Base-by-base conservation (phyloP, 2,888 invertebrate species). In the Dryobota labecula region DNA sequence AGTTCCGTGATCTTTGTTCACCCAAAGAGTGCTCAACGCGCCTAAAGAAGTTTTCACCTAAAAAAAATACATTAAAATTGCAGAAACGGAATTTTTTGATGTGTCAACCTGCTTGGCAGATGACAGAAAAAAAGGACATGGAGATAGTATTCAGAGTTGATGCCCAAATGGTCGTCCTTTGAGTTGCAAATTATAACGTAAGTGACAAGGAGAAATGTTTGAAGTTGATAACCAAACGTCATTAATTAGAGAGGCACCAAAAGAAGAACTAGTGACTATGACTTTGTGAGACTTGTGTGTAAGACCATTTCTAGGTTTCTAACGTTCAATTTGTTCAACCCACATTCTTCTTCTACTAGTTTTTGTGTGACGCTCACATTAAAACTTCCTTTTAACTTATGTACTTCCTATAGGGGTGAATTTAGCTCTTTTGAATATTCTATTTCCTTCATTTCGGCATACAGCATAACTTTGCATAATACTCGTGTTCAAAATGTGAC, bases 131-230 rank as follows among this genome's bases (percentile, higher is more conserved):
- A n/a, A n/a, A n/a, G n/a, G n/a, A n/a, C n/a, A n/a, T n/a, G 8
- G 81, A 56, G 15, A 33, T n/a, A 33, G 15, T 56, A n/a, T 56
- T 33, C 6, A 7, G n/a, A 33, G 13, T 56, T 56, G n/a, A 56
- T 33, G 7, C 7, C 13, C n/a, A 13, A 13, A 36, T 47, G 47
- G 11, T n/a, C 13, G 13, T 49, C 24, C 49, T 49, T 49, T 49
- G 49, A 49, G 49, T 24, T 6, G 49, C 13, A 49, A 49, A 49
- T 49, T 38, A 2, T 11, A 36, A n/a, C n/a, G n/a, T n/a, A n/a
- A 38, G 41, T 13, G 13, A 13, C 15, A 2, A 38, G 38, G 9
- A 38, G 38, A 38, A 38, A 38, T 41, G 2, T 41, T 41, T 41
- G 41, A 41, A 9, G 38, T 38, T 8, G 38, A 38, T 1, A 38